Conservation (phyloP, 2,888 invertebrate genomes). For the Amphipoea oculea region DNA sequence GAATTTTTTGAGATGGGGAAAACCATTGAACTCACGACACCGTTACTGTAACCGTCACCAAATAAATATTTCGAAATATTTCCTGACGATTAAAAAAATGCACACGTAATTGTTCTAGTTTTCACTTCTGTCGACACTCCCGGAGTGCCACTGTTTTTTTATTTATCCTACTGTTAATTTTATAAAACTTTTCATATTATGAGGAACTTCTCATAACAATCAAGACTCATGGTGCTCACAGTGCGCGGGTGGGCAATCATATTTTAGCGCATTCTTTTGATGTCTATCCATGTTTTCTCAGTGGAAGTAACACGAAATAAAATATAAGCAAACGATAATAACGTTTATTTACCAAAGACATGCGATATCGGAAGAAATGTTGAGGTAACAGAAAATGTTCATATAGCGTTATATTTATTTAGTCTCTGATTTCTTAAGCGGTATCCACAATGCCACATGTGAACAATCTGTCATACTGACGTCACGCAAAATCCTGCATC, state of each 20-base stretch:
- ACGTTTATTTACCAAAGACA: constrained; percentile 65
- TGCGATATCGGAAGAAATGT: background rate
- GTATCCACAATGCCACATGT: no score
- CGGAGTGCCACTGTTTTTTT: background rate
- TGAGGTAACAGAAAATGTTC: background rate
- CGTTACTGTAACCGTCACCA: no score
- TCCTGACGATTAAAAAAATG: no score
- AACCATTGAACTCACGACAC: no score
- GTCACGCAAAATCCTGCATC: no score
- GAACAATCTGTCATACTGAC: no score
- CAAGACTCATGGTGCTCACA: constrained; percentile 15
- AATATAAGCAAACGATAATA: constrained; percentile 68
- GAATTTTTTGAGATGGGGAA: no score
- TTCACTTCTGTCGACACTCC: no score
- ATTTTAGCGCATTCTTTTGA: constrained; percentile 70
- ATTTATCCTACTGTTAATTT: background rate
- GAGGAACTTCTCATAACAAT: background rate
- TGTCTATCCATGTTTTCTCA: constrained; percentile 65
- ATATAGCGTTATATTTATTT: background rate
- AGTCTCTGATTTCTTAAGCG: background rate
- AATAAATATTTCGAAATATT: no score
- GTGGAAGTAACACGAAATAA: constrained; percentile 66
- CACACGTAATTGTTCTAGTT: no score
- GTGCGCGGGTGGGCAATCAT: constrained; percentile 59
- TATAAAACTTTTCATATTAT: background rate